Evolutionary conservation across 2,888 invertebrate species (phyloP).

Genomic region (Gnatocerus cornutus): DNA sequence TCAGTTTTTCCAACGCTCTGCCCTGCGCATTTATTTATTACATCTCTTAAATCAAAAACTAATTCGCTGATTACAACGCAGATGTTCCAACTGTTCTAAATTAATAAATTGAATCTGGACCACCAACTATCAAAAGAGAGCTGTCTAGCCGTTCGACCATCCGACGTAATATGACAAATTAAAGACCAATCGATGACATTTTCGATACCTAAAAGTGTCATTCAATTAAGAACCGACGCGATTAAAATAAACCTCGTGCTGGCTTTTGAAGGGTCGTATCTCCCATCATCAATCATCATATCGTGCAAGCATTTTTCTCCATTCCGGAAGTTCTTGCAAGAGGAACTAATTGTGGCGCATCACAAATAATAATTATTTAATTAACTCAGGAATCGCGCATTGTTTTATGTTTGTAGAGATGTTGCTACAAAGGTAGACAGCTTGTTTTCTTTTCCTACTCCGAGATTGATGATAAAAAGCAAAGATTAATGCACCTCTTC

Average conservation of each 20-base stretch:
- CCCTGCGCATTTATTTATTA: too few species aligned
- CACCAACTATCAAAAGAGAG: too few species aligned
- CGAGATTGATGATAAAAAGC: conserved; percentile 34
- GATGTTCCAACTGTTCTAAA: too few species aligned
- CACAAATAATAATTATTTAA: conserved; percentile 36
- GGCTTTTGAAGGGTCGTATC: neutral
- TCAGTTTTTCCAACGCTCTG: too few species aligned
- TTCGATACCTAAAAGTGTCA: conserved; percentile 21
- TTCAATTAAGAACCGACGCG: conserved; percentile 13
- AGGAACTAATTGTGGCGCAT: conserved; percentile 39
- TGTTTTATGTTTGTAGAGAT: conserved; percentile 35
- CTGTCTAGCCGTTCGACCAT: neutral
- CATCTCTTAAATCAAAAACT: too few species aligned
- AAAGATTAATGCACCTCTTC: conserved; percentile 32
- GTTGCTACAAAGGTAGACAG: conserved; percentile 4
- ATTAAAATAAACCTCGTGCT: conserved; percentile 9
- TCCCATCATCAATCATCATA: conserved; percentile 23
- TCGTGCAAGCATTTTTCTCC: conserved; percentile 3
- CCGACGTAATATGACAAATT: conserved; percentile 35
- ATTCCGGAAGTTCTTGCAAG: conserved; percentile 28
- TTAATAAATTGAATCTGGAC: too few species aligned
- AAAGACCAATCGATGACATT: conserved; percentile 28
- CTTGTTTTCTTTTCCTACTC: conserved; percentile 40
- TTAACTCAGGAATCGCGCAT: conserved; percentile 37
- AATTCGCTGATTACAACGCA: too few species aligned